Conservation (phyloP, 2,888 invertebrate genomes). For the Tupiocoris notatus region DNA sequence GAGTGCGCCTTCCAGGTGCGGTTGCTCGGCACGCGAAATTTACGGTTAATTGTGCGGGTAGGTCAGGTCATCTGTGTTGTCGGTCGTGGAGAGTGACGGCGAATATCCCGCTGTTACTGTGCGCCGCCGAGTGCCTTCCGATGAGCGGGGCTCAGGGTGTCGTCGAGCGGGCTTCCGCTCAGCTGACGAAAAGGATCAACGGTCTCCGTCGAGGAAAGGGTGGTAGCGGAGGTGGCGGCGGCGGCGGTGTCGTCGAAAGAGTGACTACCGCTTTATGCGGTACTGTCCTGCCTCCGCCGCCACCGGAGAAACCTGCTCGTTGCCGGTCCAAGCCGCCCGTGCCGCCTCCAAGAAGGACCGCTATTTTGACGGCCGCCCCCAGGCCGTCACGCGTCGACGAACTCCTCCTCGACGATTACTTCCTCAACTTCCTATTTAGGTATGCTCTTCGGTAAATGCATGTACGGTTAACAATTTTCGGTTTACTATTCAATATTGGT, state of each 20-base stretch:
- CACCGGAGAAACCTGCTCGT: conserved; percentile 57
- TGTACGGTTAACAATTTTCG: too few species aligned
- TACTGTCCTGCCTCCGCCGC: conserved; percentile 53
- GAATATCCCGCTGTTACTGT: background rate
- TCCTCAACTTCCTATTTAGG: conserved; percentile 75
- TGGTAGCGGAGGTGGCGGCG: conserved; percentile 57
- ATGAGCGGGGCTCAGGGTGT: conserved; percentile 65
- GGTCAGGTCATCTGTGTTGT: background rate
- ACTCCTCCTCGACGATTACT: conserved; percentile 78
- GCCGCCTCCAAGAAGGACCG: conserved; percentile 46
- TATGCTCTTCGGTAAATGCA: too few species aligned
- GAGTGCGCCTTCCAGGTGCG: background rate
- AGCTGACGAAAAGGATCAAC: conserved; percentile 84
- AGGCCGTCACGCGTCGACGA: conserved; percentile 52
- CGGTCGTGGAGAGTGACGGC: too few species aligned
- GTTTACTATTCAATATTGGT: too few species aligned
- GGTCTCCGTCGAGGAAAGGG: conserved; percentile 67
- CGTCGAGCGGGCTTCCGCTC: conserved; percentile 87
- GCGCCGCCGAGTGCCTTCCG: background rate
- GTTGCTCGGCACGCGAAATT: background rate
- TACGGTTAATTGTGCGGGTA: background rate
- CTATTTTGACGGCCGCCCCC: background rate
- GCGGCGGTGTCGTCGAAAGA: conserved; percentile 70
- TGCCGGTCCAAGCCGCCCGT: conserved; percentile 30
- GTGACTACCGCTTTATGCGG: conserved; percentile 85